phyloP scores from a whole-genome alignment of 2,797 vertebrate species.

The Lerista edwardsae region DNA sequence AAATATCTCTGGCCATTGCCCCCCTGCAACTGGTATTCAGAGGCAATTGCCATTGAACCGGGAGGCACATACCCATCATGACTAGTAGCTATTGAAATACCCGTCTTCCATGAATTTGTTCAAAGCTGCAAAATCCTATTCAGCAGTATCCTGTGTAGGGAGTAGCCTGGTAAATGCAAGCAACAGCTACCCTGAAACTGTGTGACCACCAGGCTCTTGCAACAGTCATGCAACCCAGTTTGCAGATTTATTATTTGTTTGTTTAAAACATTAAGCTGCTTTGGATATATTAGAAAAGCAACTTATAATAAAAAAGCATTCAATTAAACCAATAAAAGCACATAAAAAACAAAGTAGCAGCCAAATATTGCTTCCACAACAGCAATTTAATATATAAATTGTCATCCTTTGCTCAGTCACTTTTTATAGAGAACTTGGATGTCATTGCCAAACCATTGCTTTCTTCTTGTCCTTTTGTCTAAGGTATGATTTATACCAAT shows the following conservation, averaged over 20 bases:
- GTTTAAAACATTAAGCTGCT: background rate
- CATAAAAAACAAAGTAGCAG: background rate
- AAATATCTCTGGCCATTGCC: no score
- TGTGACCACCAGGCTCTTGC: background rate
- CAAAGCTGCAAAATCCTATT: background rate
- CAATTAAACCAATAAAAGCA: background rate
- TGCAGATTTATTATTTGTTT: background rate
- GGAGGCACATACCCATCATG: no score
- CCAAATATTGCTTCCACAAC: background rate
- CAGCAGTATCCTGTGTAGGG: background rate
- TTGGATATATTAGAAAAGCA: background rate
- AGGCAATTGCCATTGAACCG: no score
- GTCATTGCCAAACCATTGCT: background rate
- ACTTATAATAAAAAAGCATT: background rate
- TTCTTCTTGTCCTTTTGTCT: background rate
- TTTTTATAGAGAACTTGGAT: background rate
- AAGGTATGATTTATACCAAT: background rate
- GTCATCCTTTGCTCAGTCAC: background rate
- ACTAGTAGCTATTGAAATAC: background rate
- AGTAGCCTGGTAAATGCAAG: background rate
- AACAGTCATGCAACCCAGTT: background rate
- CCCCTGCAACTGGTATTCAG: no score
- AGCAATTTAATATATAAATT: no score
- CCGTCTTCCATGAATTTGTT: background rate
- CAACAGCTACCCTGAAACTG: background rate